Evolutionary conservation across 2,113 vertebrate species (phyloP), one percentile per base, ranked within the genome.

Genomic region (Poeciliopsis occidentalis): DNA sequence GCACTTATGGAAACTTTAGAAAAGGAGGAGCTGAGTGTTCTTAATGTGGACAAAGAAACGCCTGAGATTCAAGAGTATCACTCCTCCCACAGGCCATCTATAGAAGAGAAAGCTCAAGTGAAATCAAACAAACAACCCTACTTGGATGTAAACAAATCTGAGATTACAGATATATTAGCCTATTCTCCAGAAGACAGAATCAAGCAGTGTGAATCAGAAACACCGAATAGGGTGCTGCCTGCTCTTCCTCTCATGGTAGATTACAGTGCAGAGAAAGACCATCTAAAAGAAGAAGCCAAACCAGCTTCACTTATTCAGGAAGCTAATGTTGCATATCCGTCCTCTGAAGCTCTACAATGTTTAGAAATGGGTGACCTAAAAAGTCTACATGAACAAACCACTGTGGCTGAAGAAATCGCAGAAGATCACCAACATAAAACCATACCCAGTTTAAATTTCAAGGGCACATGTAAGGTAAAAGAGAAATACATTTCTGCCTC

Each of bases 51-150:
- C 17, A 62, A 69, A 54, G 61, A 27, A 51, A 61, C 86, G 64
- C 27, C 60, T 57, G 60, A 63, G 34, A 65, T 31, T 66, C 66
- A 68, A 37, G 66, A 85, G 7, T 54, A 30, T 15, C 22, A 0
- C 22, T 64, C 30, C 62, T 47, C 17, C 15, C 64, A 15, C 13
- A 29, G 67, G n/a, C 37, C 69, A 69, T 7, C 47, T 71, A 74
- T 67, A 68, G 71, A 84, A 76, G 80, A 89, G 73, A 88, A 91
- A 90, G 63, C 19, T 32, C 78, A 90, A 83, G 76, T 83, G 75
- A 89, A 90, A 86, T 76, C 64, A 27, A 61, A 71, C 39, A 8
- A 67, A n/a, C 71, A 76, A 24, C 62, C 75, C 0, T 47, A 5
- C 41, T 65, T 30, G 26, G 64, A 71, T 85, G 72, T 78, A 76